A percentile compares a stretch with the other conserved stretches of the same genome.
phyloP scores from a whole-genome alignment of 2,113 vertebrate species.

The Crotalus tigris region DNA sequence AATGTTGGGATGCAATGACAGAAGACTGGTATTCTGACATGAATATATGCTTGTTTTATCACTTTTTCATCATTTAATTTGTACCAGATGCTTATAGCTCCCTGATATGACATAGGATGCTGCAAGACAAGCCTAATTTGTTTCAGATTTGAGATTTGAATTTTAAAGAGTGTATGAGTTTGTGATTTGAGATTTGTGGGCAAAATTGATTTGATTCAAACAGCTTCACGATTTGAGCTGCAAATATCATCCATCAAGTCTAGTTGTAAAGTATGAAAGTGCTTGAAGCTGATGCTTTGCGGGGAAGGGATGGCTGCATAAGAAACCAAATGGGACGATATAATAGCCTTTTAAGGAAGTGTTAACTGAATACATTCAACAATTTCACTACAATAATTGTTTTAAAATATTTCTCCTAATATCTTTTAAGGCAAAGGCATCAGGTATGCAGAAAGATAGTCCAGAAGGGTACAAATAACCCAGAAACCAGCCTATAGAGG shows the following conservation, averaged over 20 bases:
- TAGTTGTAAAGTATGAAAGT: not conserved
- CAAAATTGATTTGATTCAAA: not conserved
- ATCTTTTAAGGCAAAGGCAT: not conserved
- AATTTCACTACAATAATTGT: not conserved
- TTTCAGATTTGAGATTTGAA: not conserved
- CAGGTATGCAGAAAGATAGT: not conserved
- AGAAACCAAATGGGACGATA: not conserved
- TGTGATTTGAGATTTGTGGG: not conserved
- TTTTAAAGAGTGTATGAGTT: not conserved
- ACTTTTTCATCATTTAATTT: not conserved
- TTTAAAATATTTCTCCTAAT: not conserved
- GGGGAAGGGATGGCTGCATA: not conserved
- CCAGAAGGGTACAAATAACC: not conserved
- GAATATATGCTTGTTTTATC: not conserved
- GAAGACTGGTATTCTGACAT: not conserved
- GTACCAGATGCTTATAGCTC: not conserved
- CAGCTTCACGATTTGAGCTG: not conserved
- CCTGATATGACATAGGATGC: not conserved
- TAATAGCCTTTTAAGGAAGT: not conserved
- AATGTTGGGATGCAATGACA: not conserved
- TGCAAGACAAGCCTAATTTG: not conserved
- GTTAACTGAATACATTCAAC: not conserved
- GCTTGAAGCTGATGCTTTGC: not conserved
- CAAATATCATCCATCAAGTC: not conserved
- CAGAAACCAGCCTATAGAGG: not conserved